These are phyloP conservation scores for Rhinoderma darwinii DNA, from an alignment of 2,113 vertebrate species.

Conservation along the genomic window DNA sequence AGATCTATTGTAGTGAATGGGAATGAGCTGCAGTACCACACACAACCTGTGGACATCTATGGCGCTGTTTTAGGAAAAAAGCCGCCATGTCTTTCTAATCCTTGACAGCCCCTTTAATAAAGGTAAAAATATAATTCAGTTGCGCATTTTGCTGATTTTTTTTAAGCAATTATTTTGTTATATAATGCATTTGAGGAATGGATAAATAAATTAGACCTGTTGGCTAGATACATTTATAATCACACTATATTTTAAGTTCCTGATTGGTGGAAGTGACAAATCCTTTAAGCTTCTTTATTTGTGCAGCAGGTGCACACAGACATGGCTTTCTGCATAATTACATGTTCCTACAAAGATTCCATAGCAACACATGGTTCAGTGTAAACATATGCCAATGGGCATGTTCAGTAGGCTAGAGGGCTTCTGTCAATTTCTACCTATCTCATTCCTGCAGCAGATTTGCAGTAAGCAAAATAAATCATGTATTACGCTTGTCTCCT, in stretches of 20 bases:
- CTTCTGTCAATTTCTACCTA: slow-evolving; percentile 12
- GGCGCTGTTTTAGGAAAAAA: too few species aligned
- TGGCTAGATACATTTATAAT: background rate
- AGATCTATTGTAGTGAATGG: too few species aligned
- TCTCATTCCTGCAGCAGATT: slow-evolving; percentile 6
- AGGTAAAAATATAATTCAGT: too few species aligned
- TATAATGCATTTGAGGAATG: background rate
- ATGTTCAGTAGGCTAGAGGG: background rate
- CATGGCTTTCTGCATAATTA: slow-evolving; percentile 1
- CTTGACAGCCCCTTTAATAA: too few species aligned
- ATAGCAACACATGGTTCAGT: slow-evolving; percentile 15
- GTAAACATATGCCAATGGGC: slow-evolving; percentile 24
- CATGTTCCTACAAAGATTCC: background rate
- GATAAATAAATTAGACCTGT: background rate
- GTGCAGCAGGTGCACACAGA: background rate
- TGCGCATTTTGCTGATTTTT: too few species aligned
- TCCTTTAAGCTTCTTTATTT: slow-evolving; percentile 27
- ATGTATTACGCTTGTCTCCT: background rate
- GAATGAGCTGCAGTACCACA: too few species aligned
- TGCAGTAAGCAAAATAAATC: background rate
- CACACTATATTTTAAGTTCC: background rate
- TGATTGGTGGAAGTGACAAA: slow-evolving; percentile 6
- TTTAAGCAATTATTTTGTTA: background rate
- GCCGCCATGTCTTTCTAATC: too few species aligned
- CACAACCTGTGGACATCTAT: too few species aligned